phyloP scores from a whole-genome alignment of 2,888 invertebrate genomes.

The Chymomyza amoena region DNA sequence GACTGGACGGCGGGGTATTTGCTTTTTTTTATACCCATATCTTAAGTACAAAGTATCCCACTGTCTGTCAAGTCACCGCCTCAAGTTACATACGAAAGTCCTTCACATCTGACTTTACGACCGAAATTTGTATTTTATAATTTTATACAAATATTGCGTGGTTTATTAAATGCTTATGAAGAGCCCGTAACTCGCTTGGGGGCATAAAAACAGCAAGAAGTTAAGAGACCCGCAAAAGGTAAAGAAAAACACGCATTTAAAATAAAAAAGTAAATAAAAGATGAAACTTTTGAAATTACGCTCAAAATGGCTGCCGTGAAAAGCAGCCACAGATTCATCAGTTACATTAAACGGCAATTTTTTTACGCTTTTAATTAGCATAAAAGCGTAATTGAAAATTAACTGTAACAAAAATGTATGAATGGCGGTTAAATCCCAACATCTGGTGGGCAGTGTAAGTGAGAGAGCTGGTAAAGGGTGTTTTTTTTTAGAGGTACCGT shows the following conservation, averaged over 20 bases:
- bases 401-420: conserved; percentile 47
- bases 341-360: conserved; percentile 41
- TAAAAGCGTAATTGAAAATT: conserved; percentile 69
- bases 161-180: conserved; percentile 14
- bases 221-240: not conserved
- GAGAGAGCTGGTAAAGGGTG: not conserved
- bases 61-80: no score
- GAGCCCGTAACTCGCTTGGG: conserved; percentile 14
- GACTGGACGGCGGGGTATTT: no score
- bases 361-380: conserved; percentile 63
- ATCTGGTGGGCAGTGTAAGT: not conserved
- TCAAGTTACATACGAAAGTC: no score
- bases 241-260: not conserved
- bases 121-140: no score
- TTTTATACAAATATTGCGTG: not conserved
- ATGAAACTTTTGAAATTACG: conserved; percentile 14
- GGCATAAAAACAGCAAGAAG: conserved; percentile 13
- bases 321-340: conserved; percentile 7
- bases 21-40: no score
- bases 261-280: conserved; percentile 26
- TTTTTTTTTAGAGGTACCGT: no score
- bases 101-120: not conserved
- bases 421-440: not conserved
- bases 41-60: no score
- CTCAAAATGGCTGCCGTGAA: conserved; percentile 24